Evolutionary conservation across 2,888 invertebrate species (phyloP), one percentile per base, ranked within the genome.

Genomic region (Monopis laevigella): DNA sequence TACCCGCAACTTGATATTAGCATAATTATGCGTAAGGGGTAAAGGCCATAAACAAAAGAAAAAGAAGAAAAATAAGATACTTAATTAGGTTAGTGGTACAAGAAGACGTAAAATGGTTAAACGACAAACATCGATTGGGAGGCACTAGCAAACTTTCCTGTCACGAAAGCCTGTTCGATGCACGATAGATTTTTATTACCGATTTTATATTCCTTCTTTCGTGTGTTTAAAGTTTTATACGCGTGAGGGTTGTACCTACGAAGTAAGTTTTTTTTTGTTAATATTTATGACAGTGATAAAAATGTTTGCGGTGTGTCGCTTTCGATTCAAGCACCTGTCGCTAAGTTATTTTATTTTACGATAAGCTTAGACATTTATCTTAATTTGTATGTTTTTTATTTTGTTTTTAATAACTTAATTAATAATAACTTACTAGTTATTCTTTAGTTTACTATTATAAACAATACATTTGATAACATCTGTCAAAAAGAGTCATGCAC

Each of bases 211-310:
- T 49, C 40, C 48, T 51, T 52, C 32, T 56, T 58, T 58, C 58
- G 53, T 55, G 59, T 62, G 59, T 63, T 58, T 65, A 62, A 65
- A 68, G 62, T 56, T 58, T 53, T 51, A 52, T 49, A 54, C 58
- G 59, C 58, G 57, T 61, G 53, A 55, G 55, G 56, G 55, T 58
- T 36, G 19, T 27, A 5, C 34, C 56, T 59, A 60, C 62, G 59
- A 55, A 52, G n/a, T n/a, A n/a, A n/a, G n/a, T 51, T 55, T 59
- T 62, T 55, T 59, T 62, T 59, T 60, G 53, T 39, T 35, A 36
- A 57, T 18, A 27, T 73, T 78, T 77, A 78, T 65, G 67, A 58
- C 54, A 48, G 66, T 62, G 65, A 75, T 80, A 78, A 78, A 77
- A 75, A 62, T 69, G 78, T 74, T 67, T 68, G 75, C 70, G 77